phyloP scores from a whole-genome alignment of 2,113 vertebrate species.

The Canis aureus region DNA sequence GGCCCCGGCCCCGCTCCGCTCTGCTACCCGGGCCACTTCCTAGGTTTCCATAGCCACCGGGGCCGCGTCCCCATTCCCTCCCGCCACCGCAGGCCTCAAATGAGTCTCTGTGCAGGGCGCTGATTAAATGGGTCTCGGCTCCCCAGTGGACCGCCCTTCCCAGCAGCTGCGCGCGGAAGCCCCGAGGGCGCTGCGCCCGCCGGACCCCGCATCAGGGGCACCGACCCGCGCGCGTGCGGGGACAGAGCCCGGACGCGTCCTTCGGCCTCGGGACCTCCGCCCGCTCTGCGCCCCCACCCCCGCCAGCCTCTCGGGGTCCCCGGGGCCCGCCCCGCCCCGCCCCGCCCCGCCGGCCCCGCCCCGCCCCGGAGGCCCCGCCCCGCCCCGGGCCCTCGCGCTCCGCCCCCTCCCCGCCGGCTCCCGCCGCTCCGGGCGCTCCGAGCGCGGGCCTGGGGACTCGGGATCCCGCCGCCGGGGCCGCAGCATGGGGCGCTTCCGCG shows the following conservation, averaged over 20 bases:
- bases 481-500: conserved; percentile 92
- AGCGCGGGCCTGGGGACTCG: conserved; percentile 74
- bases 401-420: conserved; percentile 66
- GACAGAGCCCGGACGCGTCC: too few relatives aligned
- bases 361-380: background rate
- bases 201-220: background rate
- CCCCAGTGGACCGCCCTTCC: background rate
- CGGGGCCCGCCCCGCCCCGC: background rate
- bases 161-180: background rate
- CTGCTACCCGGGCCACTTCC: background rate
- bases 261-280: accelerated
- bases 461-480: conserved; percentile 65
- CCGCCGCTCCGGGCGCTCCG: conserved; percentile 29
- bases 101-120: background rate
- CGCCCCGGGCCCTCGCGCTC: background rate
- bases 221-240: accelerated
- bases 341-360: background rate
- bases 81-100: background rate
- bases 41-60: conserved; percentile 23
- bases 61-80: background rate
- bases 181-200: background rate
- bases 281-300: background rate
- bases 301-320: background rate
- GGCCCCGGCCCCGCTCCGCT: background rate
- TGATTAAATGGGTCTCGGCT: background rate